Conservation (phyloP, 2,113 vertebrate species). For the Pelobates fuscus region DNA sequence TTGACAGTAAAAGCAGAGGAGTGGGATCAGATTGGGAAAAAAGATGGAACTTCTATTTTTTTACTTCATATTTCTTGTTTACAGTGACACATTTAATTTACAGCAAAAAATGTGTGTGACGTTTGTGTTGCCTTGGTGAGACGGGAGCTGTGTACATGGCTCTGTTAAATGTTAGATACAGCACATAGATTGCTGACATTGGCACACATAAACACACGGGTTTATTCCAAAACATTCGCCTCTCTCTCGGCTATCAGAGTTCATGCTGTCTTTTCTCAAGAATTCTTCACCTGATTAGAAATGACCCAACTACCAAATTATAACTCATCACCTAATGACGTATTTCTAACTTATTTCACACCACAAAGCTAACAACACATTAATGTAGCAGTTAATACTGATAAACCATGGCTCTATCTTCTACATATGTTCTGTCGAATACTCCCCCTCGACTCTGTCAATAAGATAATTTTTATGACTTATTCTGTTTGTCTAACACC, state of each 20-base stretch:
- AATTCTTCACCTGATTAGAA: conserved; percentile 46
- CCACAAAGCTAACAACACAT: not conserved
- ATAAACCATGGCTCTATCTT: conserved; percentile 9
- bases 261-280: conserved; percentile 29
- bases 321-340: conserved; percentile 35
- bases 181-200: not conserved
- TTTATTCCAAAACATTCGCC: conserved; percentile 2
- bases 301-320: conserved; percentile 17
- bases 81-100: not conserved
- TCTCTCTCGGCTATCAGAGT: conserved; percentile 12
- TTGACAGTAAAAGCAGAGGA: too few species aligned
- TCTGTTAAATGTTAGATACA: conserved; percentile 13
- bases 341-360: conserved; percentile 2
- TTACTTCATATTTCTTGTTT: too few species aligned
- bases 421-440: conserved; percentile 11
- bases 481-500: too few species aligned
- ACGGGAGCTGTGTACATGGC: conserved; percentile 6
- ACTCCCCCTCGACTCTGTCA: not conserved
- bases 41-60: too few species aligned
- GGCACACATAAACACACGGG: not conserved
- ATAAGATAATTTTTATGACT: not conserved
- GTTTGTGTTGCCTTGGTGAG: conserved; percentile 8
- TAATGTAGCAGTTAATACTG: not conserved
- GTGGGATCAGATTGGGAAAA: too few species aligned
- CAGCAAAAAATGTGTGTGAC: not conserved